phyloP scores from a whole-genome alignment of 2,797 vertebrate species.

The Otolemur crassicaudatus region DNA sequence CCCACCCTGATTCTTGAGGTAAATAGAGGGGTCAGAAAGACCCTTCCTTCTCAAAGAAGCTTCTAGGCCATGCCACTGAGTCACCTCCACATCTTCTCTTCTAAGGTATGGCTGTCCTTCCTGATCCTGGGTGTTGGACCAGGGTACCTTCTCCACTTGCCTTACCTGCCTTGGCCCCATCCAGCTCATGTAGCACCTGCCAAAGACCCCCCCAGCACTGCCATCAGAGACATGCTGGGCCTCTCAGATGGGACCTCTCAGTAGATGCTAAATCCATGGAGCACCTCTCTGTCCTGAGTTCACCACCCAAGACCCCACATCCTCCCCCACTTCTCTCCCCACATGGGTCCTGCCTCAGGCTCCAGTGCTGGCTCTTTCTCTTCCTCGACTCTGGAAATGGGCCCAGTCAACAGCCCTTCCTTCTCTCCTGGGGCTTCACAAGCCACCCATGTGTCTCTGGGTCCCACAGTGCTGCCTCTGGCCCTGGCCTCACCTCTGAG shows the following conservation, averaged over 20 bases:
- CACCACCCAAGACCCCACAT: neutral
- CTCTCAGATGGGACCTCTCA: neutral
- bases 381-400: neutral
- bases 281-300: neutral
- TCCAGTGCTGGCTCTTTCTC: neutral
- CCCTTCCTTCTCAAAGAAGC: neutral
- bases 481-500: neutral
- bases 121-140: neutral
- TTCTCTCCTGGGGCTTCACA: neutral
- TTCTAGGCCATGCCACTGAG: neutral
- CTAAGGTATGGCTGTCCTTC: neutral
- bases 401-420: neutral
- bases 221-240: neutral
- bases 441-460: neutral
- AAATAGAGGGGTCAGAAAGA: neutral
- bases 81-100: neutral
- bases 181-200: neutral
- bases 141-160: neutral
- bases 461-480: neutral
- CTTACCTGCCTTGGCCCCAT: rapidly evolving
- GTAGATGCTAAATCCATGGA: neutral
- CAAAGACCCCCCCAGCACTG: neutral
- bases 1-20: neutral
- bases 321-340: neutral
- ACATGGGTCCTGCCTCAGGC: neutral